phyloP scores from a whole-genome alignment of 1,140 invertebrate genomes.

The Drosophila mauritiana region DNA sequence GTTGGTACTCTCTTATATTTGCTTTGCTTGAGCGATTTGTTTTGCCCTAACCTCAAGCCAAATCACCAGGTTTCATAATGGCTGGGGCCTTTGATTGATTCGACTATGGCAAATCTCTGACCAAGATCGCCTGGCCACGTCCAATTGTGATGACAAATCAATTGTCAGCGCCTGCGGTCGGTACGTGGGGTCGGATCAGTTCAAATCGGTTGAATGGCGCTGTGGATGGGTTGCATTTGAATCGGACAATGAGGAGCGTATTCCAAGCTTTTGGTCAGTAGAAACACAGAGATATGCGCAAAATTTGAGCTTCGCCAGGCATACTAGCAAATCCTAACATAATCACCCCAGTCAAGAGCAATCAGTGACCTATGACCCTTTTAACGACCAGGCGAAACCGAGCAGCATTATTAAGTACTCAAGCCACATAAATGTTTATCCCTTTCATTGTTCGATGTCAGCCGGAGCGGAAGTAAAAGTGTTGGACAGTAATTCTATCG shows the following conservation, averaged over 20 bases:
- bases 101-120: slow-evolving; percentile 58
- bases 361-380: slow-evolving; percentile 1
- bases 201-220: neutral
- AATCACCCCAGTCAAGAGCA: neutral
- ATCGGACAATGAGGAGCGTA: neutral
- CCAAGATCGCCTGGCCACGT: slow-evolving; percentile 34
- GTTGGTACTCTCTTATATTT: slow-evolving; percentile 28
- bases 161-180: slow-evolving; percentile 54
- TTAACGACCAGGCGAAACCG: neutral
- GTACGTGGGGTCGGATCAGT: slow-evolving; percentile 29
- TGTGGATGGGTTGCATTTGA: neutral
- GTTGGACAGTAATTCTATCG: slow-evolving; percentile 30
- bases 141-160: slow-evolving; percentile 71
- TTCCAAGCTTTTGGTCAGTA: neutral
- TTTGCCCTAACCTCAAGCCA: slow-evolving; percentile 21
- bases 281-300: neutral
- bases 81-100: slow-evolving; percentile 52
- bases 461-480: slow-evolving; percentile 26
- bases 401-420: neutral
- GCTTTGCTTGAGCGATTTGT: slow-evolving; percentile 39
- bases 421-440: neutral
- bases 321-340: too few relatives aligned
- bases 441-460: neutral
- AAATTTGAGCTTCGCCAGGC: too few relatives aligned
- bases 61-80: slow-evolving; percentile 2